Conservation (phyloP, 2,888 invertebrate species). For the Spilarctia lutea region DNA sequence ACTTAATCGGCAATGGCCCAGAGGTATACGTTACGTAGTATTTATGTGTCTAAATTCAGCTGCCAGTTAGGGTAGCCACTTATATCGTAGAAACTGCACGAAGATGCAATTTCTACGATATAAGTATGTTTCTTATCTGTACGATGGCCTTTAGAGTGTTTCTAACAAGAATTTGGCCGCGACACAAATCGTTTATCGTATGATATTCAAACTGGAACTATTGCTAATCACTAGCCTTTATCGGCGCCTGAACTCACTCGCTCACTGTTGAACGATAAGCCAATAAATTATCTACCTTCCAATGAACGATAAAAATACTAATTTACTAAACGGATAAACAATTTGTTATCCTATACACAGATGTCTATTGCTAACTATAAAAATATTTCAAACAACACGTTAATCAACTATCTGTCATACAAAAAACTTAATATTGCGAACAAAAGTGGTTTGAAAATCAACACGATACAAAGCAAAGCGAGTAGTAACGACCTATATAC, state of each 20-base stretch:
- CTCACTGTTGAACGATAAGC: slow-evolving; percentile 40
- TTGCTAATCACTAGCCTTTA: slow-evolving; percentile 35
- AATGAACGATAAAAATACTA: slow-evolving; percentile 35
- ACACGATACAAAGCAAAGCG: slow-evolving; percentile 75
- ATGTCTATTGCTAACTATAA: slow-evolving; percentile 56
- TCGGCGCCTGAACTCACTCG: slow-evolving; percentile 27
- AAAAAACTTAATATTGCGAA: slow-evolving; percentile 74
- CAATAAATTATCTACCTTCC: slow-evolving; percentile 40
- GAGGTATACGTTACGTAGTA: too few species aligned
- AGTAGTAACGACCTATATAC: slow-evolving; percentile 74
- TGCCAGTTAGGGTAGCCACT: too few species aligned
- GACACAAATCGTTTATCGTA: slow-evolving; percentile 25
- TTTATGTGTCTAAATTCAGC: too few species aligned
- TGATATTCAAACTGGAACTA: slow-evolving; percentile 18
- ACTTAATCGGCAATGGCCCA: too few species aligned
- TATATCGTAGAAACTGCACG: too few species aligned
- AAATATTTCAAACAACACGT: slow-evolving; percentile 49
- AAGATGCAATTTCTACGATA: neutral
- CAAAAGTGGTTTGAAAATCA: slow-evolving; percentile 81
- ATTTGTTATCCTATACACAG: slow-evolving; percentile 44
- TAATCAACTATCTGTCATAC: slow-evolving; percentile 57
- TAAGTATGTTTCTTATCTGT: slow-evolving; percentile 3
- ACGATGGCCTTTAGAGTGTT: slow-evolving; percentile 16
- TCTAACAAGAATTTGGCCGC: slow-evolving; percentile 17
- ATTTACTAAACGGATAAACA: slow-evolving; percentile 26